These are phyloP conservation scores for Trileptium ribeirensis DNA, from an alignment of 2,888 invertebrate species.

Conservation along the genomic window DNA sequence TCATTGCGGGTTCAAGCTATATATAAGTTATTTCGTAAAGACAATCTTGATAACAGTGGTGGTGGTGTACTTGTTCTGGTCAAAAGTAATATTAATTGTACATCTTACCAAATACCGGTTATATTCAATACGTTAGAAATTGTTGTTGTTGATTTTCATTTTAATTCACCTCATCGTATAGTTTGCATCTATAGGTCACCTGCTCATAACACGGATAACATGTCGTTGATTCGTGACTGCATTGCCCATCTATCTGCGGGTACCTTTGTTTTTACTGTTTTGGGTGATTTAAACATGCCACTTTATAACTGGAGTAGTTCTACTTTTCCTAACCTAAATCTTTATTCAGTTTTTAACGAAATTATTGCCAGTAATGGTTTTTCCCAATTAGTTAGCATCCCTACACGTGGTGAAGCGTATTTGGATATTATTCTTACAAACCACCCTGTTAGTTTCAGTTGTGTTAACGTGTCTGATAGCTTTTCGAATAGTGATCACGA, in stretches of 20 bases:
- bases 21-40: neutral
- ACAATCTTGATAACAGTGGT: neutral
- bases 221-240: neutral
- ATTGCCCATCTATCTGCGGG: neutral
- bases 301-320: neutral
- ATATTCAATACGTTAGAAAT: neutral
- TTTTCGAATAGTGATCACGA: neutral
- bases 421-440: neutral
- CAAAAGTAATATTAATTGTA: neutral
- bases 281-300: neutral
- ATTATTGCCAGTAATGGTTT: too few species aligned
- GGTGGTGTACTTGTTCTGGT: neutral
- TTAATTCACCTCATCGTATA: neutral
- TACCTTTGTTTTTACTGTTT: neutral
- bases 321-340: neutral
- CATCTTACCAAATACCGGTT: neutral
- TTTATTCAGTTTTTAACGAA: neutral
- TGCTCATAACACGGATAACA: neutral
- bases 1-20: neutral
- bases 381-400: neutral
- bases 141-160: neutral
- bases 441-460: neutral
- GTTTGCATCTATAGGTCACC: neutral
- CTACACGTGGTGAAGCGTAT: neutral
- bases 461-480: neutral